Conservation (phyloP, 2,797 vertebrate genomes). For the Phoeniculus purpureus region DNA sequence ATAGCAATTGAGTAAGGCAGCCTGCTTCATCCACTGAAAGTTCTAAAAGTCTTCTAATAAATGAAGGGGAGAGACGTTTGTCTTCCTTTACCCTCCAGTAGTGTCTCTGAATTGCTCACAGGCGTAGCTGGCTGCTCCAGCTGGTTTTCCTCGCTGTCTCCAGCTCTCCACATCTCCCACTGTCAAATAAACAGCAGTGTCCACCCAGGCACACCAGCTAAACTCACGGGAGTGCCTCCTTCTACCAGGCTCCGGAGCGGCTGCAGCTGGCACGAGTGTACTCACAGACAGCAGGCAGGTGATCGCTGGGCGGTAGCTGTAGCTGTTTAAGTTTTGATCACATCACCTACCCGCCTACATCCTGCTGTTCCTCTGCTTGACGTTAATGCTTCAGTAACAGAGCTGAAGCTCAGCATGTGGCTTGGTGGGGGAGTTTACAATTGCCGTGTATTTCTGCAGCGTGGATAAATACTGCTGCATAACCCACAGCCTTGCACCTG, state of each 20-base stretch:
- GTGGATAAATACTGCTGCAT: background rate
- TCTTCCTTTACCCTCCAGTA: background rate
- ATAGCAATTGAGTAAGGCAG: background rate
- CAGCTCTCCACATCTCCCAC: background rate
- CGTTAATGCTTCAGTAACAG: background rate
- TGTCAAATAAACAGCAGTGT: background rate
- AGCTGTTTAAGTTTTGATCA: conserved; percentile 30
- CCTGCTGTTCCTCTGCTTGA: conserved; percentile 21
- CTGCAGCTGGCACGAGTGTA: background rate
- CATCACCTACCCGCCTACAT: background rate
- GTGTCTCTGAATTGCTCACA: background rate
- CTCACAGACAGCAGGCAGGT: background rate
- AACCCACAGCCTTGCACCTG: background rate
- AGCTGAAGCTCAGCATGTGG: background rate
- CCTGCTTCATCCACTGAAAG: background rate
- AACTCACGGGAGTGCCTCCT: background rate
- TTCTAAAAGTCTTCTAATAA: background rate
- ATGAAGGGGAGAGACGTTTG: background rate
- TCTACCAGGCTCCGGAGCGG: background rate
- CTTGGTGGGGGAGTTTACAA: background rate
- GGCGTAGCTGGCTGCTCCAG: background rate
- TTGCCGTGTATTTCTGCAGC: background rate
- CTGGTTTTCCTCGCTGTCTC: background rate
- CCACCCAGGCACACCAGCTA: background rate
- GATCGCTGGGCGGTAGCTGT: background rate